Evolutionary conservation across 2,797 vertebrate species (phyloP), one percentile per base, ranked within the genome.

Genomic region (Triplophysa bombifrons): DNA sequence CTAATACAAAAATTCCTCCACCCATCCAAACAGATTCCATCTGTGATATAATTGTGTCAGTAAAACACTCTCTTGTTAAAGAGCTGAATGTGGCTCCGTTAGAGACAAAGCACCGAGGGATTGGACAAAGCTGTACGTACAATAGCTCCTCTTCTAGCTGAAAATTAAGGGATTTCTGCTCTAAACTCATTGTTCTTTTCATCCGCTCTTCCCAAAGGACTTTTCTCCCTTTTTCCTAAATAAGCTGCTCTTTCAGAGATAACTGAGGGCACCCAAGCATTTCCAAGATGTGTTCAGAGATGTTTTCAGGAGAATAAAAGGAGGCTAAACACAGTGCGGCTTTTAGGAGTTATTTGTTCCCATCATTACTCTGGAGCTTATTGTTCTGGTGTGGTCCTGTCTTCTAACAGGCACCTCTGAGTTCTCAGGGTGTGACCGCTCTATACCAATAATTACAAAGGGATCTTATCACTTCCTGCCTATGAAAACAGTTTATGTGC

Each of bases 221-320:
- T 91, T 92, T 88, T 93, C 93, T 94, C 90, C 91, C 90, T 89
- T 85, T 92, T 93, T 93, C 94, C 93, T 94, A 94, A 81, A 94
- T 95, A 94, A 94, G 93, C 94, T 94, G 93, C 93, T 94, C 93
- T 93, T 93, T 94, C 91, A 92, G 91, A 93, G 92, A 93, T 94
- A 94, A 94, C 93, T 93, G 92, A 94, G 92, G 89, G 92, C 91
- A 94, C 94, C 94, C 94, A 94, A 90, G 91, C 92, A 86, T 90
- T 87, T 88, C 92, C 93, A 93, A 78, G 79, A 79, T 85, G 80
- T 74, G 67, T 70, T 72, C 63, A 6, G 48, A 72, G 70, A 71
- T 60, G 41, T 63, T 75, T 74, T 73, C 77, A 72, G 60, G 75
- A 70, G 68, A 80, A 70, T 50, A 67, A 79, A 77, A 58, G 82